phyloP scores from a whole-genome alignment of 1,140 invertebrate genomes.

The Samia ricini region DNA sequence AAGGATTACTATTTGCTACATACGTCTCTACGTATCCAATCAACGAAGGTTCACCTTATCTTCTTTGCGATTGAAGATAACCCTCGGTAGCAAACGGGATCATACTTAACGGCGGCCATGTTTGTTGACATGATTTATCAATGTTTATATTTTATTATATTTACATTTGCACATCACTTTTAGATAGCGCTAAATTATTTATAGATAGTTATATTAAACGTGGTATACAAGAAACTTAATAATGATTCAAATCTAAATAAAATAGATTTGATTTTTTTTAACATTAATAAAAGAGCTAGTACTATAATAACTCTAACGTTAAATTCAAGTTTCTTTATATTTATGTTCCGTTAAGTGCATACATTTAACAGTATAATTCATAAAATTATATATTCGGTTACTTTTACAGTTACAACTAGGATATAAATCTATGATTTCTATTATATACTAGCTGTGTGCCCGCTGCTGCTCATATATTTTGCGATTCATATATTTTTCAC shows the following conservation, averaged over 20 bases:
- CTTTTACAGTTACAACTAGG: background rate
- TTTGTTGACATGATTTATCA: constrained; percentile 18
- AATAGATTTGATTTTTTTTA: background rate
- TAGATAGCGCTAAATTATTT: constrained; percentile 19
- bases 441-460: too few species aligned
- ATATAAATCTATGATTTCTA: background rate
- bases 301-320: background rate
- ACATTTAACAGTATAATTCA: background rate
- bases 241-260: background rate
- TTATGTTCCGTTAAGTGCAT: background rate
- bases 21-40: background rate
- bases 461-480: too few species aligned
- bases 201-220: constrained; percentile 10
- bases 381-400: background rate
- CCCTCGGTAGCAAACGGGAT: constrained; percentile 1
- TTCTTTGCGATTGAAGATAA: background rate
- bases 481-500: too few species aligned
- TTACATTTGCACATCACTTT: constrained; percentile 19
- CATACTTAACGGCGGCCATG: constrained; percentile 7
- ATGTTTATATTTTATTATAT: constrained; percentile 18
- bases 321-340: background rate
- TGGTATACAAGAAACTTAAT: background rate
- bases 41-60: background rate
- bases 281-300: background rate
- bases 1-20: too few species aligned